Conservation (phyloP, 1,140 invertebrate species). For the Caenorhabditis elegans region WBcel235 BX284605.5:12943501-12944000, state of each 20-base stretch:
- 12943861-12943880: too few species aligned
- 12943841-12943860: too few species aligned
- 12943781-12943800: constrained; percentile 16
- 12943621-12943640: constrained; percentile 15
- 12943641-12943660: constrained; percentile 5
- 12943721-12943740: constrained; percentile 19
- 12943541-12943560: neutral
- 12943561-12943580: neutral
- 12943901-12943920: too few species aligned
- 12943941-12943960: too few species aligned
- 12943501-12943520: constrained; percentile 34
- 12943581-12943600: constrained; percentile 1
- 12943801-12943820: constrained; percentile 31
- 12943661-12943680: neutral
- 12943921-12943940: too few species aligned
- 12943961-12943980: too few species aligned
- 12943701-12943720: neutral
- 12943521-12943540: neutral
- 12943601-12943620: constrained; percentile 7
- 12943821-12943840: too few species aligned
- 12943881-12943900: too few species aligned
- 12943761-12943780: neutral
- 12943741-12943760: constrained; percentile 3
- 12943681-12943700: constrained; percentile 28
- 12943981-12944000: too few species aligned